phyloP scores from a whole-genome alignment of 2,888 invertebrate species.

The Caprella mutica region DNA sequence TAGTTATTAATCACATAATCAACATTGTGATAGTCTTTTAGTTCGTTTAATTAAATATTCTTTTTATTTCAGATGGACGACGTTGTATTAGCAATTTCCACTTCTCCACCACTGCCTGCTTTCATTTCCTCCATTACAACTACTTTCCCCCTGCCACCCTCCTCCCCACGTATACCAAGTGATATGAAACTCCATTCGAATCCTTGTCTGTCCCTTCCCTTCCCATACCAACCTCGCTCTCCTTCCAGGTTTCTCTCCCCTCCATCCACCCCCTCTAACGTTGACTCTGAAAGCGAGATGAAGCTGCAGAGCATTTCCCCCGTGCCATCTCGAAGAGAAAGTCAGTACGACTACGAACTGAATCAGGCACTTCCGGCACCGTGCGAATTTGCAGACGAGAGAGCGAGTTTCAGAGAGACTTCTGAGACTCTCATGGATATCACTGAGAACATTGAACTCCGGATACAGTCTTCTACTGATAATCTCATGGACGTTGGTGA shows the following conservation, averaged over 20 bases:
- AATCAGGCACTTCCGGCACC: constrained; percentile 55
- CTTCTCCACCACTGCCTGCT: constrained; percentile 40
- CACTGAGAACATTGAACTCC: constrained; percentile 21
- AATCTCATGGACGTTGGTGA: constrained; percentile 32
- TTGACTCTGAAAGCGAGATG: not conserved
- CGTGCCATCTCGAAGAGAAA: constrained; percentile 42
- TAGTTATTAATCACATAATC: too few species aligned
- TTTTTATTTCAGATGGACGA: too few species aligned
- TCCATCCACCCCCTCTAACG: not conserved
- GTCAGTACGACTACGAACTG: constrained; percentile 37
- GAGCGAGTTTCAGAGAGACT: constrained; percentile 13
- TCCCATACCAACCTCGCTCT: not conserved
- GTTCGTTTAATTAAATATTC: too few species aligned
- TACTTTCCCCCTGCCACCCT: constrained; percentile 35
- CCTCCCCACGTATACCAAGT: constrained; percentile 31
- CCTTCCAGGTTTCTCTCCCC: constrained; percentile 39
- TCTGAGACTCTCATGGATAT: not conserved
- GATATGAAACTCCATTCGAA: constrained; percentile 23
- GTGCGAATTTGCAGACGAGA: constrained; percentile 60
- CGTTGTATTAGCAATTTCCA: constrained; percentile 41
- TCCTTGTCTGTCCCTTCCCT: constrained; percentile 8
- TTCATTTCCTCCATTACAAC: constrained; percentile 33
- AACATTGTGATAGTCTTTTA: too few species aligned
- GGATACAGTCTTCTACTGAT: constrained; percentile 30
- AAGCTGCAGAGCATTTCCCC: not conserved